Conservation (phyloP, 92 coral and sea anemone species). For the Meandrina meandrites region DNA sequence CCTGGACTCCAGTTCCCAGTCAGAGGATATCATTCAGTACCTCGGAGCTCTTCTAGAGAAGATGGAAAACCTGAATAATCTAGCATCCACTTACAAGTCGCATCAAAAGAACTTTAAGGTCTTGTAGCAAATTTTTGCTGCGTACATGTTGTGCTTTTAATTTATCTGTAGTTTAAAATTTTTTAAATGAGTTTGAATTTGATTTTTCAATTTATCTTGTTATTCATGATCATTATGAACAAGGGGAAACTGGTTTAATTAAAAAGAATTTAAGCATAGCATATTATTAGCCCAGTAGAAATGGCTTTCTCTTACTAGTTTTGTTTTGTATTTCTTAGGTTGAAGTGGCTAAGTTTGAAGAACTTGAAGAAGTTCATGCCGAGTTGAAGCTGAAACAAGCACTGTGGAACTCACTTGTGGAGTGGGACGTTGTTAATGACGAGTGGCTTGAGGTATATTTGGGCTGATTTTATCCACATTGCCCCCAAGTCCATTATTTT, state of each 20-base stretch:
- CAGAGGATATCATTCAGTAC: constrained; percentile 77
- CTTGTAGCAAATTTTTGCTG: constrained; percentile 50
- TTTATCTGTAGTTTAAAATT: no score
- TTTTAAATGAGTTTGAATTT: no score
- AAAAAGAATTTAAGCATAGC: no score
- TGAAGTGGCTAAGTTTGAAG: constrained; percentile 97
- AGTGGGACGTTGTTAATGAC: constrained; percentile 81
- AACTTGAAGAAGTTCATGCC: constrained; percentile 92
- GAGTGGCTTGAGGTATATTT: constrained; percentile 92
- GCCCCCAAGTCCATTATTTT: background rate
- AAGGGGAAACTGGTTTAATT: no score
- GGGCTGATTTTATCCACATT: background rate
- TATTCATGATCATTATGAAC: no score
- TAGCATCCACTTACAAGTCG: constrained; percentile 86
- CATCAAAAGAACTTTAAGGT: constrained; percentile 97
- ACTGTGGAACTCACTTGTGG: constrained; percentile 90
- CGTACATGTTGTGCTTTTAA: background rate
- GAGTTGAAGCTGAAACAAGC: constrained; percentile 90
- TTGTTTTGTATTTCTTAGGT: constrained; percentile 53
- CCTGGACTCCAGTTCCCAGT: constrained; percentile 86
- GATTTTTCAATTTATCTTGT: no score
- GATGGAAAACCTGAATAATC: constrained; percentile 86
- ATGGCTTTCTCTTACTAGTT: background rate
- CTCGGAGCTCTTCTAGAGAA: constrained; percentile 77
- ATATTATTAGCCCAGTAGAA: no score